Evolutionary conservation across 2,113 vertebrate species (phyloP).

Genomic region (Pontoporia blainvillei): DNA sequence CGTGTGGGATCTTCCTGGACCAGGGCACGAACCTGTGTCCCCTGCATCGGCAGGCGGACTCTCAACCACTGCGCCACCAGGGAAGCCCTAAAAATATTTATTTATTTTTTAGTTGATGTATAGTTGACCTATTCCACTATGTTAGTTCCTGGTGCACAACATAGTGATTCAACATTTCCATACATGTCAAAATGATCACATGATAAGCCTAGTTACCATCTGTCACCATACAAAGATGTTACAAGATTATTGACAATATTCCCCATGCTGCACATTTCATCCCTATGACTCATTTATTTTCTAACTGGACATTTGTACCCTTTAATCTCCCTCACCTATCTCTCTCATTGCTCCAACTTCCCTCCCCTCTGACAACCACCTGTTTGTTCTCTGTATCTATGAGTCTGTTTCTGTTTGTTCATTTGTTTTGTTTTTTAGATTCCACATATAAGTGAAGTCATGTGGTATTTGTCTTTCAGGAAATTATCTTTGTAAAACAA

Average conservation of each 20-base stretch:
- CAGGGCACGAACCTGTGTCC: rapidly evolving
- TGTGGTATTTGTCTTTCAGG: not conserved
- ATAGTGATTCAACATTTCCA: not conserved
- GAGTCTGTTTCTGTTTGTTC: not conserved
- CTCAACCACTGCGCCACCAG: no score
- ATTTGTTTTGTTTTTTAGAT: not conserved
- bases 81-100: no score
- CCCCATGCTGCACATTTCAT: not conserved
- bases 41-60: no score
- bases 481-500: not conserved
- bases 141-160: not conserved
- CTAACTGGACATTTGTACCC: not conserved
- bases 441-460: not conserved
- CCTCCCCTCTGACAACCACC: not conserved
- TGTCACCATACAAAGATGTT: not conserved
- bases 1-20: no score
- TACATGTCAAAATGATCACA: not conserved
- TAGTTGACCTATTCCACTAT: not conserved
- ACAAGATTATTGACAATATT: not conserved
- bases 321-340: not conserved
- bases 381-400: not conserved
- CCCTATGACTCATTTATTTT: not conserved
- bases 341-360: not conserved
- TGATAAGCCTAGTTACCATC: not conserved
- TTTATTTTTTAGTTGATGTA: not conserved